These are phyloP conservation scores for Drosophila serrata DNA, from an alignment of 1,140 invertebrate species.

Conservation along the genomic window DNA sequence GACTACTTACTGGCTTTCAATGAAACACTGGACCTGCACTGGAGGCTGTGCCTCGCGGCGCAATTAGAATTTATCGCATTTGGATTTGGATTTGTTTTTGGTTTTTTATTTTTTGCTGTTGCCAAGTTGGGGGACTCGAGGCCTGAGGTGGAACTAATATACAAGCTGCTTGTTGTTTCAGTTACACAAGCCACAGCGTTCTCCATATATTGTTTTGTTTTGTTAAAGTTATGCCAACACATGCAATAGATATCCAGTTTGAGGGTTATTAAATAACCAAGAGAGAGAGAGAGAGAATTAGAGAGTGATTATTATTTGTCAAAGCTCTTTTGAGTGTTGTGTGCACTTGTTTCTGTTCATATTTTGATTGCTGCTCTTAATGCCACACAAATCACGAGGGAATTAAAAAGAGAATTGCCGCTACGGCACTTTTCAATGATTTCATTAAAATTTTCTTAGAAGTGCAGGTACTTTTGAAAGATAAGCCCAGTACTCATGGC, in stretches of 20 bases:
- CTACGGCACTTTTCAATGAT: constrained; percentile 43
- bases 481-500: not conserved
- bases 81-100: constrained; percentile 44
- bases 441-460: not conserved
- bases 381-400: constrained; percentile 50
- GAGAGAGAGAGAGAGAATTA: too few relatives aligned
- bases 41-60: constrained; percentile 60
- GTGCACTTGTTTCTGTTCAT: constrained; percentile 49
- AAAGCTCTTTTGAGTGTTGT: constrained; percentile 1
- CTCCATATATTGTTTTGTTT: constrained; percentile 17
- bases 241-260: constrained; percentile 18
- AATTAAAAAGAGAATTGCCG: constrained; percentile 12
- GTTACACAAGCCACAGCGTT: not conserved
- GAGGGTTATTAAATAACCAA: constrained; percentile 31
- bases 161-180: constrained; percentile 10
- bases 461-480: not conserved
- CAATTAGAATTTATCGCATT: constrained; percentile 77
- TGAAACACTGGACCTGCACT: constrained; percentile 20
- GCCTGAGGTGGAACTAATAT: constrained; percentile 9
- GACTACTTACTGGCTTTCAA: constrained; percentile 30
- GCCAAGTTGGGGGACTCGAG: constrained; percentile 37
- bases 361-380: constrained; percentile 50
- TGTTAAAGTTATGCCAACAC: constrained; percentile 5
- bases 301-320: constrained; percentile 8
- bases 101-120: constrained; percentile 27